A percentile compares a stretch with the other conserved stretches of the same genome.
Evolutionary conservation across 2,888 invertebrate species (phyloP).

Genomic region (Diabrotica balteata): DNA sequence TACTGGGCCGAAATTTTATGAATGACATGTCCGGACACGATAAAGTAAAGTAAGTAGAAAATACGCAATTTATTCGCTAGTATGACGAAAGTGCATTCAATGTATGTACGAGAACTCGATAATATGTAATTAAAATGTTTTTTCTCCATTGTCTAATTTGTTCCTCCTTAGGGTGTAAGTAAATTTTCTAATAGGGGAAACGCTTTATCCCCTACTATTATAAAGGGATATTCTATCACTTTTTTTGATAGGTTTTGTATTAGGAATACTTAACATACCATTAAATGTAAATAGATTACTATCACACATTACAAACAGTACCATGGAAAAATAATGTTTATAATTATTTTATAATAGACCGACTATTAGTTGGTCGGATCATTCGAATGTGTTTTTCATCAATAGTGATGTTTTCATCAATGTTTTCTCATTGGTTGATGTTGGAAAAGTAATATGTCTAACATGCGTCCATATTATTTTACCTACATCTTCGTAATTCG

Average conservation of each 20-base stretch:
- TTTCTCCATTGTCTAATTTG: constrained; percentile 9
- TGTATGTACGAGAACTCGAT: background rate
- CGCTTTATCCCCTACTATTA: constrained; percentile 23
- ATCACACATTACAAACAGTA: constrained; percentile 24
- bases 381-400: constrained; percentile 5
- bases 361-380: background rate
- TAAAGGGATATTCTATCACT: constrained; percentile 19
- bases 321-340: constrained; percentile 12
- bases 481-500: constrained; percentile 33
- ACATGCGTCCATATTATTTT: constrained; percentile 31
- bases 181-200: constrained; percentile 23
- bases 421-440: constrained; percentile 12
- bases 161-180: constrained; percentile 20
- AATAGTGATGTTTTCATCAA: no score
- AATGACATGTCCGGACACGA: no score
- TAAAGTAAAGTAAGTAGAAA: no score
- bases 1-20: no score
- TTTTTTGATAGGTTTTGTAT: background rate
- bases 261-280: no score
- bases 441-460: constrained; percentile 23
- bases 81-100: background rate
- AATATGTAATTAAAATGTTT: background rate
- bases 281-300: constrained; percentile 20
- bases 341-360: background rate
- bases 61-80: constrained; percentile 9